Conservation (phyloP, 2,113 vertebrate species). For the Candoia aspera region DNA sequence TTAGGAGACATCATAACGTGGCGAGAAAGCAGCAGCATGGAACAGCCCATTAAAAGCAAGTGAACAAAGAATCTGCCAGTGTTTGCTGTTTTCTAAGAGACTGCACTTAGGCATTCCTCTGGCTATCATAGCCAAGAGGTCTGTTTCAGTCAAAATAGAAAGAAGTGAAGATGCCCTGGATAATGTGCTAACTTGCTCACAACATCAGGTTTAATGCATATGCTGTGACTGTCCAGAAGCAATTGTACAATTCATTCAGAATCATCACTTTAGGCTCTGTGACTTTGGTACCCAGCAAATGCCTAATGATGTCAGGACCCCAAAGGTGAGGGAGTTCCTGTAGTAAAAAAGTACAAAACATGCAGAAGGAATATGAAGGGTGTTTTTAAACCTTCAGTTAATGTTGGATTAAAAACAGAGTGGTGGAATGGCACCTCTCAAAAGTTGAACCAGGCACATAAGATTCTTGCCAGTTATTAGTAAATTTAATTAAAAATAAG, state of each 20-base stretch:
- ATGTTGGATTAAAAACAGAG: conserved; percentile 13
- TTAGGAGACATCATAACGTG: not conserved
- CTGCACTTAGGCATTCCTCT: rapidly evolving
- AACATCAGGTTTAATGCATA: not conserved
- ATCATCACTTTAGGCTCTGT: rapidly evolving
- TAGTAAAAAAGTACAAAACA: not conserved
- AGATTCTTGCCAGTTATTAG: conserved; percentile 35
- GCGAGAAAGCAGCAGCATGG: not conserved
- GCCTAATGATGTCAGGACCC: not conserved
- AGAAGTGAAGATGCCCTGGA: not conserved
- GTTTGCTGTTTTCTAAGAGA: not conserved
- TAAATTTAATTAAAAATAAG: conserved; percentile 41
- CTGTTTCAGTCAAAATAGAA: conserved; percentile 8
- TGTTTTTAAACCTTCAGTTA: not conserved
- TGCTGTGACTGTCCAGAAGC: not conserved
- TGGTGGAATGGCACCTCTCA: not conserved
- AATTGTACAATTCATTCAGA: not conserved
- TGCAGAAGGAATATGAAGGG: not conserved
- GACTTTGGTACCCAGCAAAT: not conserved
- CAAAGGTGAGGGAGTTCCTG: conserved; percentile 17
- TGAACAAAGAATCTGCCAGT: not conserved
- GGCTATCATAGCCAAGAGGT: not conserved
- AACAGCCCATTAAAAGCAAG: not conserved
- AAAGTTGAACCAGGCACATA: conserved; percentile 13
- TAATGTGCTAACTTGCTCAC: conserved; percentile 1